Conservation (phyloP, 2,113 vertebrate genomes). For the Anser brachyrhynchus region DNA sequence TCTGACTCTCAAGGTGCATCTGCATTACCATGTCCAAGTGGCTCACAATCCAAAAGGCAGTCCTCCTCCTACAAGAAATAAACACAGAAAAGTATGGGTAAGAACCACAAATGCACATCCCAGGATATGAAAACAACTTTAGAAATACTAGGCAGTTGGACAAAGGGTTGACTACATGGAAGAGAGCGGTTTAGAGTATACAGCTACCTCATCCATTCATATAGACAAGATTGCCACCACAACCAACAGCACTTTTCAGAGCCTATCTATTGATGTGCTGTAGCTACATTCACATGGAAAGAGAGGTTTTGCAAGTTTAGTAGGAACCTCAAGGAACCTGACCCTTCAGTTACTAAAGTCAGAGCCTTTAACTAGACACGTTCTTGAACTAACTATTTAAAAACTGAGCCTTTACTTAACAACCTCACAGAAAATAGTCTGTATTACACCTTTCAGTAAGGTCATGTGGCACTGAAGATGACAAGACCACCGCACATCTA, state of each 20-base stretch:
- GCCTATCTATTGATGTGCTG: background rate
- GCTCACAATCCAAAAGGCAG: background rate
- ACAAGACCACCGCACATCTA: background rate
- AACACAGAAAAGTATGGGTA: background rate
- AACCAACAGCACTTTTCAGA: background rate
- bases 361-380: background rate
- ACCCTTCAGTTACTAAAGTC: background rate
- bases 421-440: background rate
- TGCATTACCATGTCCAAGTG: background rate
- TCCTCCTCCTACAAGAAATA: slow-evolving; percentile 8
- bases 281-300: background rate
- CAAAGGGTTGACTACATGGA: background rate
- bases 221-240: background rate
- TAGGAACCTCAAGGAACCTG: background rate
- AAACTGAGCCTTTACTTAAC: background rate
- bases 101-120: background rate
- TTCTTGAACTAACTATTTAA: background rate
- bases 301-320: background rate
- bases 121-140: background rate
- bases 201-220: background rate
- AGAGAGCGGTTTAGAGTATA: background rate
- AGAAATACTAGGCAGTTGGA: background rate
- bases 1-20: background rate
- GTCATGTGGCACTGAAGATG: background rate
- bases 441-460: background rate